Conservation (phyloP, 2,113 vertebrate genomes). For the Machaerirhynchus nigripectus region DNA sequence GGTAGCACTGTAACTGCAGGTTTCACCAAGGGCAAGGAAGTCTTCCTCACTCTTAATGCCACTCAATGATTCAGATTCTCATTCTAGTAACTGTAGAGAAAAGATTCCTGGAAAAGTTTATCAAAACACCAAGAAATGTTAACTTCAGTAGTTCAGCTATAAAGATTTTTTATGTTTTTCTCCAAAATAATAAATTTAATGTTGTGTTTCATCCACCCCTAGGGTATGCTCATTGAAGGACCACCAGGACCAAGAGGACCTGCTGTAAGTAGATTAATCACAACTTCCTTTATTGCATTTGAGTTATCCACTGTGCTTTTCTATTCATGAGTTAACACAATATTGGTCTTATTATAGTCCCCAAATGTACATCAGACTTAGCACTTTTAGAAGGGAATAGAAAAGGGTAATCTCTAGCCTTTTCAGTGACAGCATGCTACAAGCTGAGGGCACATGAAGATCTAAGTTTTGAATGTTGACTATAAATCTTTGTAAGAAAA, state of each 20-base stretch:
- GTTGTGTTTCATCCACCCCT: not conserved
- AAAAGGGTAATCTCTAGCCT: not conserved
- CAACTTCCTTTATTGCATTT: not conserved
- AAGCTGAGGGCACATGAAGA: not conserved
- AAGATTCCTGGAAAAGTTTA: not conserved
- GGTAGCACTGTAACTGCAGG: not conserved
- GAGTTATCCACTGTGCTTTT: not conserved
- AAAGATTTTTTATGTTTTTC: not conserved
- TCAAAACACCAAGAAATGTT: not conserved
- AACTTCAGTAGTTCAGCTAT: not conserved
- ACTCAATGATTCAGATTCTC: not conserved
- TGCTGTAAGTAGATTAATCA: slow-evolving; percentile 78
- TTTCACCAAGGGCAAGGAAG: not conserved
- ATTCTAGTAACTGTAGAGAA: not conserved
- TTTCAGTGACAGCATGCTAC: not conserved
- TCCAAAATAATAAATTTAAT: not conserved
- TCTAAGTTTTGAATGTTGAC: not conserved
- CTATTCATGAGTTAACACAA: not conserved
- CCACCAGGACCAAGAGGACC: slow-evolving; percentile 88
- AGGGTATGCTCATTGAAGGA: slow-evolving; percentile 99
- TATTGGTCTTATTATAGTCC: not conserved
- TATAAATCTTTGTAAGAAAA: not conserved
- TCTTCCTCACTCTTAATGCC: not conserved
- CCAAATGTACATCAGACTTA: not conserved
- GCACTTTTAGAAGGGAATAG: not conserved